A percentile compares a stretch with the other conserved stretches of the same genome.
Evolutionary conservation across 1,140 invertebrate genomes (phyloP).

Genomic region (Holotrichia oblita): DNA sequence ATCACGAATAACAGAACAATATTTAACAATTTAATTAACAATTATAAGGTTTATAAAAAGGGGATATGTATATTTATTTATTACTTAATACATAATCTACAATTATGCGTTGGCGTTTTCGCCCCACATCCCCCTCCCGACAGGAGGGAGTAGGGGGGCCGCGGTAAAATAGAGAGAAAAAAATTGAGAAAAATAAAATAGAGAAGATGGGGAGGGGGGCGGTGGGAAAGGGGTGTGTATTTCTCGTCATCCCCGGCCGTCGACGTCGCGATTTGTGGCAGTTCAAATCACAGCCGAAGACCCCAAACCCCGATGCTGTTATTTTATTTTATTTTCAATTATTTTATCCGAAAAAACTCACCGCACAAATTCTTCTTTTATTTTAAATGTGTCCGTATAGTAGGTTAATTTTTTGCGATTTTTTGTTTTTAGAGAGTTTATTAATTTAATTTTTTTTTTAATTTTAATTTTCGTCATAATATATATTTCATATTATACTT

Average conservation of each 20-base stretch:
- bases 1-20: conserved; percentile 27
- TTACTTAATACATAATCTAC: conserved; percentile 5
- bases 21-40: conserved; percentile 32
- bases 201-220: too few species aligned
- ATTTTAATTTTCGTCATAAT: too few species aligned
- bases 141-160: too few species aligned
- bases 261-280: conserved; percentile 54
- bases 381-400: neutral
- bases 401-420: neutral
- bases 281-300: conserved; percentile 60
- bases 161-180: too few species aligned
- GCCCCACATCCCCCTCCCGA: neutral
- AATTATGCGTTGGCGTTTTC: neutral
- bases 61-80: conserved; percentile 32
- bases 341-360: conserved; percentile 45
- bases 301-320: conserved; percentile 50
- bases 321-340: conserved; percentile 15
- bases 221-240: too few species aligned
- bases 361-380: neutral
- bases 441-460: conserved; percentile 23
- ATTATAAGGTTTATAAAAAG: conserved; percentile 27
- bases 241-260: conserved; percentile 12
- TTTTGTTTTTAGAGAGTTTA: neutral
- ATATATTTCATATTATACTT: conserved; percentile 50
- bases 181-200: too few species aligned